These are phyloP conservation scores for Rhinoderma darwinii DNA, from an alignment of 2,113 vertebrate species.

Conservation along the genomic window DNA sequence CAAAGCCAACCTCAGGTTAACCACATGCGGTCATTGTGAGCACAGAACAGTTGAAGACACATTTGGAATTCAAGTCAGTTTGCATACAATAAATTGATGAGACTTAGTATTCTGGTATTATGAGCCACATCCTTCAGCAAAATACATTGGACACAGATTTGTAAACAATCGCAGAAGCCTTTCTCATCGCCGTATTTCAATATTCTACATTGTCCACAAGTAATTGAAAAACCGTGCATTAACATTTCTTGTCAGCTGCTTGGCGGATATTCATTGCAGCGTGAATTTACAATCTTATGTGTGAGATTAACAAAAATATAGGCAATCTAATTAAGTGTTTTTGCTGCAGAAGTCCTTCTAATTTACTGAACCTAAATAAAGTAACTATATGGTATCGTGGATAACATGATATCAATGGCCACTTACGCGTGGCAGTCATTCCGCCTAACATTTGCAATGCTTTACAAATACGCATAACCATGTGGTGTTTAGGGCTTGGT, in stretches of 20 bases:
- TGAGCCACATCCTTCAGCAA: conserved; percentile 25
- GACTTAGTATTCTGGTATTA: conserved; percentile 20
- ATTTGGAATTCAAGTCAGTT: background rate
- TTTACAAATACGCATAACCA: background rate
- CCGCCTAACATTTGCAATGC: background rate
- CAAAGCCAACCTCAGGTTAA: background rate
- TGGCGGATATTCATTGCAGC: conserved; percentile 9
- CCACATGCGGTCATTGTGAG: background rate
- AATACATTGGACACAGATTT: conserved; percentile 34
- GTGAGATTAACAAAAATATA: conserved; percentile 16
- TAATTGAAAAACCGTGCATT: conserved; percentile 44
- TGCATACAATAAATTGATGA: conserved; percentile 7
- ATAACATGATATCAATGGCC: background rate
- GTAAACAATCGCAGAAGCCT: conserved; percentile 18
- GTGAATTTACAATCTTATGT: conserved; percentile 16
- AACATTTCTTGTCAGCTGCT: conserved; percentile 36
- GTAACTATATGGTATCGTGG: background rate
- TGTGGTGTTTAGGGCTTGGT: background rate
- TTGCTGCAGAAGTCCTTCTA: background rate
- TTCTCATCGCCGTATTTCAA: conserved; percentile 23
- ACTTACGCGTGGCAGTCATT: background rate
- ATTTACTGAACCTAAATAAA: background rate
- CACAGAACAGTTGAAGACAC: background rate
- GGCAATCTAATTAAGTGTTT: background rate
- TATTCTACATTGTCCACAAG: conserved; percentile 27